Evolutionary conservation across 2,797 vertebrate species (phyloP).

Genomic region (Morus bassanus): DNA sequence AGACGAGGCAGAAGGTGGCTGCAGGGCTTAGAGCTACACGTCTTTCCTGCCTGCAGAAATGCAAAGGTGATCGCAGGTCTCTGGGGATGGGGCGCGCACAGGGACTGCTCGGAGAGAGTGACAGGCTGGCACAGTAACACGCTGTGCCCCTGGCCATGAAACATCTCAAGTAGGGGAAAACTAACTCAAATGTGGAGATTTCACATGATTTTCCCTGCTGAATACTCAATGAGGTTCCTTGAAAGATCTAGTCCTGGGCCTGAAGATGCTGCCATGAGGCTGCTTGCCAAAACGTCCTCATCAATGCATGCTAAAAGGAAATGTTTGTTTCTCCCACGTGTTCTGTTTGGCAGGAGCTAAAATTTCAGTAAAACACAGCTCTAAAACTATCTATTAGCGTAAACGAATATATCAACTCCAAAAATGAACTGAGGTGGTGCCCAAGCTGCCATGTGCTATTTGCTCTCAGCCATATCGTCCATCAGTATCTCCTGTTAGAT

Average conservation of each 20-base stretch:
- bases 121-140: not conserved
- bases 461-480: fast-evolving
- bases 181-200: not conserved
- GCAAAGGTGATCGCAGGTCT: not conserved
- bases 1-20: not conserved
- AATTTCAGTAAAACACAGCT: not conserved
- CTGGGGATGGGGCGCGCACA: fast-evolving
- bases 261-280: not conserved
- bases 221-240: not conserved
- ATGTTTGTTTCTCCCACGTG: not conserved
- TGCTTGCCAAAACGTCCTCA: not conserved
- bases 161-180: not conserved
- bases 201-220: not conserved
- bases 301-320: not conserved
- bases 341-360: not conserved
- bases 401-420: not conserved
- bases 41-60: not conserved
- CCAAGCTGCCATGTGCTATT: not conserved
- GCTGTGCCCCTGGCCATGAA: not conserved
- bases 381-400: not conserved
- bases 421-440: not conserved
- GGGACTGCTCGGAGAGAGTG: not conserved
- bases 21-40: not conserved
- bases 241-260: not conserved
- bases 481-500: not conserved